Conservation (phyloP, 1,140 invertebrate genomes). For the Atta colombica region DNA sequence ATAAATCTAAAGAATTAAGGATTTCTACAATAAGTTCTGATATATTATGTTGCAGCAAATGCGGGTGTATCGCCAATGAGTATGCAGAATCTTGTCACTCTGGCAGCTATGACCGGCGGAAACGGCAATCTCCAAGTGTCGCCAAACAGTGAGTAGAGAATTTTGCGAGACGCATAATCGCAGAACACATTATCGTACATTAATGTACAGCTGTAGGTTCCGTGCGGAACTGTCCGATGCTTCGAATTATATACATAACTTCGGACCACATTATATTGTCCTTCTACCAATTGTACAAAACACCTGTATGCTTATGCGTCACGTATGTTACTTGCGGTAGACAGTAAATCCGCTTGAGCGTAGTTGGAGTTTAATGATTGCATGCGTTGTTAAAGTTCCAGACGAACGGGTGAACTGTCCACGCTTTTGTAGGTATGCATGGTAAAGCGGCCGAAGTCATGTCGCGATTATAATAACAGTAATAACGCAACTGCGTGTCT, state of each 20-base stretch:
- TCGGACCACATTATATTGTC: conserved; percentile 8
- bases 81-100: conserved; percentile 95
- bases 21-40: conserved; percentile 25
- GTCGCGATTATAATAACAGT: conserved; percentile 14
- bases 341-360: conserved; percentile 47
- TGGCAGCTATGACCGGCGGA: conserved; percentile 93
- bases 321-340: conserved; percentile 36
- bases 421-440: conserved; percentile 58
- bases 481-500: conserved; percentile 31
- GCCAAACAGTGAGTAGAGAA: conserved; percentile 86
- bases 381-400: conserved; percentile 60
- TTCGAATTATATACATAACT: conserved; percentile 45
- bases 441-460: conserved; percentile 41
- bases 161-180: conserved; percentile 41
- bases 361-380: conserved; percentile 56
- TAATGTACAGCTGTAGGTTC: conserved; percentile 43
- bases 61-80: conserved; percentile 92
- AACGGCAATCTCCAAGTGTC: conserved; percentile 87
- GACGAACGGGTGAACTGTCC: conserved; percentile 45
- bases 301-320: conserved; percentile 48
- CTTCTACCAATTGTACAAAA: conserved; percentile 48
- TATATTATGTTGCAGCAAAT: conserved; percentile 83
- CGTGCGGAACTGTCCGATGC: conserved; percentile 11
- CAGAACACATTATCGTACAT: conserved; percentile 36
- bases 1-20: not conserved